These are phyloP conservation scores for Anisognathus igniventris DNA, from an alignment of 2,797 vertebrate species.

Conservation along the genomic window DNA sequence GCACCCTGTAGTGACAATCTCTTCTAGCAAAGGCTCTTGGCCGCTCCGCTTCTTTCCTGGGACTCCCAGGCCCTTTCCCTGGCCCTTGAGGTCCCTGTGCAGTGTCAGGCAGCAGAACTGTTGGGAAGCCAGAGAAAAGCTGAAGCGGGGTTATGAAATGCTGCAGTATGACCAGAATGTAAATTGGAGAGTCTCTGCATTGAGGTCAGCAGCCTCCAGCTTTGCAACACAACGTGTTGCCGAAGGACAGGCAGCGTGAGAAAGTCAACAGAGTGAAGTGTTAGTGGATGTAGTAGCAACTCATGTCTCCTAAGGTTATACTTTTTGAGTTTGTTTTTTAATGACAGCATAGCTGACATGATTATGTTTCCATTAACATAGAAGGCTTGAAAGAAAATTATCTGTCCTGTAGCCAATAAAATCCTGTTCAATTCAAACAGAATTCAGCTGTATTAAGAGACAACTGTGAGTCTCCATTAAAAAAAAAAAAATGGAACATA, in stretches of 20 bases:
- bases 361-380: not conserved
- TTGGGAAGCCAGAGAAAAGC: not conserved
- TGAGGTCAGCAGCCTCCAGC: constrained; percentile 11
- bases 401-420: not conserved
- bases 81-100: not conserved
- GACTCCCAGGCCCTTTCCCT: not conserved
- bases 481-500: fast-evolving
- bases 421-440: not conserved
- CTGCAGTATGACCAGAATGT: constrained; percentile 24
- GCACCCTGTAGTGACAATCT: fast-evolving
- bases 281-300: not conserved
- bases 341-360: not conserved
- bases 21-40: not conserved
- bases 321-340: not conserved
- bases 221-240: not conserved
- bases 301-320: not conserved
- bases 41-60: not conserved
- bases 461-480: fast-evolving
- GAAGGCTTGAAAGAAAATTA: not conserved
- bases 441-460: not conserved
- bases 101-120: not conserved
- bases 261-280: not conserved
- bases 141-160: not conserved
- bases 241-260: not conserved
- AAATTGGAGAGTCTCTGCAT: constrained; percentile 4